Base-by-base conservation (phyloP, 2,888 invertebrate species). In the Cantharis rufa region DNA sequence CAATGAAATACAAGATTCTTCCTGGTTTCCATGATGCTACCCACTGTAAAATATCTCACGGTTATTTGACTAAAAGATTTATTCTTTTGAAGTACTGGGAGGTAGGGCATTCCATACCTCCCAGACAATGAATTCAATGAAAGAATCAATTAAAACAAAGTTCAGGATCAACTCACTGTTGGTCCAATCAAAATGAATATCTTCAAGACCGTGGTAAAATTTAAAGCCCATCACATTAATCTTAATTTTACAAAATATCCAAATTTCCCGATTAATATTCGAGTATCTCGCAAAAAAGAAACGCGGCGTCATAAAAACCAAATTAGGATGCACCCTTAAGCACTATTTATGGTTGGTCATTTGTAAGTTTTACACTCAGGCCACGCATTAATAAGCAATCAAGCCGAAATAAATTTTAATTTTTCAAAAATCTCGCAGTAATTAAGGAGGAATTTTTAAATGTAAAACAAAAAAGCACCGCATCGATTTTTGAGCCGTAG, bases 401-500 rank as follows among this genome's bases (percentile, higher is more conserved):
- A 66, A 24, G 64, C 2, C 21, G 13, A 66, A 21, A 66, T 66
- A 66, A 66, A 66, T 66, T 66, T 66, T 21, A 66, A 66, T 66
- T 24, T 66, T 66, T 21, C n/a, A 7, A 66, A 66, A 66, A 21
- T 21, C 24, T 66, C 7, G 13, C 4, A 18, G 24, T 66, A 21
- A 66, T 66, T 66, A 66, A 66, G 64, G n/a, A 13, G 1, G 21
- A n/a, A 48, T n/a, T 48, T 48, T 48, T 48, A 48, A n/a, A 48
- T 48, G 48, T n/a, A n/a, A 48, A 48, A 48, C 48, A n/a, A 48
- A 66, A 66, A 66, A 16, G 64, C 24, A 24, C 24, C 15, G n/a
- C 48, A 75, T 75, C 71, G 75, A 75, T 75, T 69, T 62, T 75
- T 66, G 71, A 71, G 71, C 32, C 68, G 71, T 75, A 24, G 24